Conservation (phyloP, 2,888 invertebrate species). For the Epirrita christyi region DNA sequence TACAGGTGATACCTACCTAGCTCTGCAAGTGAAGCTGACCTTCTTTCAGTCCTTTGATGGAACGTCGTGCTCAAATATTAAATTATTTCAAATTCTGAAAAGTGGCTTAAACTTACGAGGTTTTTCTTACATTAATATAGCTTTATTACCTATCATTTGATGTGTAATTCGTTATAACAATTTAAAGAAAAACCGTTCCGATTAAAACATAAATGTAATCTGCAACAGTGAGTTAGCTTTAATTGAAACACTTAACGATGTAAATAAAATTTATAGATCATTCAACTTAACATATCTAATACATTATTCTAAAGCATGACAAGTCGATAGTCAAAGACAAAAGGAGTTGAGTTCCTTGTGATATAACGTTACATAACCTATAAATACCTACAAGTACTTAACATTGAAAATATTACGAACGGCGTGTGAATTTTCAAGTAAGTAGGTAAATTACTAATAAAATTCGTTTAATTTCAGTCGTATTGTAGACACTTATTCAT, state of each 20-base stretch:
- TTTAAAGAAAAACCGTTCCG: not conserved
- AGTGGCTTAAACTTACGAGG: no score
- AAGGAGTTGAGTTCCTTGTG: not conserved
- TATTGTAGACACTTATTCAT: constrained; percentile 29
- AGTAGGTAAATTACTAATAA: constrained; percentile 14
- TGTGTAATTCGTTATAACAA: no score
- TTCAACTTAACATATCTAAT: constrained; percentile 23
- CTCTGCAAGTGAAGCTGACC: no score
- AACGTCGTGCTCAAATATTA: no score
- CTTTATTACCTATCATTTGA: no score
- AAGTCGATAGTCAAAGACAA: constrained; percentile 8
- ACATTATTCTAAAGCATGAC: constrained; percentile 27
- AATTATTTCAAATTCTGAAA: no score
- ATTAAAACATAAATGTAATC: constrained; percentile 1
- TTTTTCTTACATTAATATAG: no score
- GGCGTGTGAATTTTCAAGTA: constrained; percentile 13
- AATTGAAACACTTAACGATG: constrained; percentile 5
- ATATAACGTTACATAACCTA: constrained; percentile 7
- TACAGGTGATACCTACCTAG: not conserved
- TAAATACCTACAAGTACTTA: not conserved
- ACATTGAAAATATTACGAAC: not conserved
- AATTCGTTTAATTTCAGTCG: constrained; percentile 32
- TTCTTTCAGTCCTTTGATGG: no score
- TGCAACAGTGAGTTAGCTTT: constrained; percentile 27
- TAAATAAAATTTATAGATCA: constrained; percentile 26